These are phyloP conservation scores for Cerceris rybyensis DNA, from an alignment of 2,888 invertebrate species.

Conservation along the genomic window DNA sequence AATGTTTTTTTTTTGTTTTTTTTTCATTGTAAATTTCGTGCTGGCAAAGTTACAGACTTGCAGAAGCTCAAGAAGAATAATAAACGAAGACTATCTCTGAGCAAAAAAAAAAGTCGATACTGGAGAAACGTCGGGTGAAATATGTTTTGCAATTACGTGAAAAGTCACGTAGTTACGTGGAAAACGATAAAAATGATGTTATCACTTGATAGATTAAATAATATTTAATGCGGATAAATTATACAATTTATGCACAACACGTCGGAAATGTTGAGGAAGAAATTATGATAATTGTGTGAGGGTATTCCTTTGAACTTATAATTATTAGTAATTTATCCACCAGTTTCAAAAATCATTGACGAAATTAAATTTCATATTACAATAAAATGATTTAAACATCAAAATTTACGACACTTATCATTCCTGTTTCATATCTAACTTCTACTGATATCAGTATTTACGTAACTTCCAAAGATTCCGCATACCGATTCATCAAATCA, in stretches of 20 bases:
- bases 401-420: neutral
- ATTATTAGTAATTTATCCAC: no score
- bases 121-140: neutral
- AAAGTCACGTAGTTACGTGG: no score
- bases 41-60: neutral
- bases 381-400: neutral
- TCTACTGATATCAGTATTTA: constrained; percentile 6
- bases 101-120: constrained; percentile 31
- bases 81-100: constrained; percentile 23
- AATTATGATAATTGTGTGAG: no score
- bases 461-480: constrained; percentile 4
- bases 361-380: no score
- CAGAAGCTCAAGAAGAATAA: constrained; percentile 18
- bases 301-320: no score
- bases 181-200: no score
- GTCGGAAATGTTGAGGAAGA: no score
- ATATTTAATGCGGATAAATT: no score
- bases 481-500: neutral
- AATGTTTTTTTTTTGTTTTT: neutral
- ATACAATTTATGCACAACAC: no score
- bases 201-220: no score
- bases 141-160: neutral
- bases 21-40: neutral
- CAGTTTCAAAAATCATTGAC: no score
- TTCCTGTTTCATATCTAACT: neutral